Evolutionary conservation across 2,113 vertebrate genomes (phyloP).

Genomic region (Sinocyclocheilus anshuiensis): DNA sequence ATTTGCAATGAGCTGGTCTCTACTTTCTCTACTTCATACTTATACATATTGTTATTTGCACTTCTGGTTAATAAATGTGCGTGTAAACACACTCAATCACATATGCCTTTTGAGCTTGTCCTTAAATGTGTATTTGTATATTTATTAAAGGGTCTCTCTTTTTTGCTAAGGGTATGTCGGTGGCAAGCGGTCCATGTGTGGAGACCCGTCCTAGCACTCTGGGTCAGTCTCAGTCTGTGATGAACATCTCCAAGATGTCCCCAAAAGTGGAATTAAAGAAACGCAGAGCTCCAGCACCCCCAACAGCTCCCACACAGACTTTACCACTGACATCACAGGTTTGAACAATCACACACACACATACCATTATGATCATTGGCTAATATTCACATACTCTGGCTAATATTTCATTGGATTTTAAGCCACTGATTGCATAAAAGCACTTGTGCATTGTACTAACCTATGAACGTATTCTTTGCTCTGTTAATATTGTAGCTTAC

Average conservation of each 20-base stretch:
- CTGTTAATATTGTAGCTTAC: neutral
- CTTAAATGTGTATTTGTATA: conserved; percentile 36
- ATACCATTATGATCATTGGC: neutral
- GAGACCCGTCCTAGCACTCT: conserved; percentile 76
- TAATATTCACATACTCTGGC: neutral
- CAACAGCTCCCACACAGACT: conserved; percentile 56
- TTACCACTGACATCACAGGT: conserved; percentile 66
- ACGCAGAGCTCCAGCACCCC: conserved; percentile 85
- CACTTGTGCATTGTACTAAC: neutral
- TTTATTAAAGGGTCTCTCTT: conserved; percentile 23
- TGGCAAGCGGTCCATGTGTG: conserved; percentile 71
- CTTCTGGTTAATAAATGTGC: neutral
- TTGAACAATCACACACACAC: conserved; percentile 34
- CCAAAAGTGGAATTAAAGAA: conserved; percentile 82
- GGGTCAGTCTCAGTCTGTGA: conserved; percentile 85
- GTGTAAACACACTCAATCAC: neutral
- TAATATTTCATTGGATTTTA: neutral
- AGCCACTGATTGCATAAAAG: neutral
- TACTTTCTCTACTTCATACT: neutral
- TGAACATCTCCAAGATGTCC: conserved; percentile 82
- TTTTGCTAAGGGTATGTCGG: conserved; percentile 74
- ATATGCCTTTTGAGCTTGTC: neutral
- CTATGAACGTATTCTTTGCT: neutral
- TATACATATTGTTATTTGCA: neutral
- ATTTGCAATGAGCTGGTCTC: neutral